phyloP scores from a whole-genome alignment of 2,888 invertebrate genomes.

The Cacoxenus indagator region DNA sequence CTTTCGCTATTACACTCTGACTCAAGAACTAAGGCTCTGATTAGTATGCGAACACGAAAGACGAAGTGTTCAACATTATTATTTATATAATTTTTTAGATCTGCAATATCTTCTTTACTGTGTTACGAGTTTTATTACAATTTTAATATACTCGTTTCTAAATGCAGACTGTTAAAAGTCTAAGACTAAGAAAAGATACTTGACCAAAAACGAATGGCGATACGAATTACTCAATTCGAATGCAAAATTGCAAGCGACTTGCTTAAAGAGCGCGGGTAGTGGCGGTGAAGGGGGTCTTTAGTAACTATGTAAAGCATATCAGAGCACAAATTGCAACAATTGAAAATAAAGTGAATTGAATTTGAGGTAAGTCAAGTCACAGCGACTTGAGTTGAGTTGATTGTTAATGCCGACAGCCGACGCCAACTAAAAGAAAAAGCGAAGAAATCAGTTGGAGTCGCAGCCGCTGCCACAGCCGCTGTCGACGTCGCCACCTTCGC shows the following conservation, averaged over 20 bases:
- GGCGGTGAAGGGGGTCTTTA: neutral
- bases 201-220: neutral
- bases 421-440: neutral
- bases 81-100: too few relatives aligned
- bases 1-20: too few relatives aligned
- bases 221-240: slow-evolving; percentile 55
- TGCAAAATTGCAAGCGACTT: neutral
- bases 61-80: too few relatives aligned
- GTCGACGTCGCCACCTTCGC: slow-evolving; percentile 28
- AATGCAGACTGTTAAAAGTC: neutral
- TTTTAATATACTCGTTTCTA: too few relatives aligned
- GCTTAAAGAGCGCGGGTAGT: neutral
- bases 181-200: neutral
- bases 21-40: too few relatives aligned
- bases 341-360: slow-evolving; percentile 14
- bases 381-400: neutral
- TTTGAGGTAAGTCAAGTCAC: neutral
- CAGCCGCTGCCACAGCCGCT: neutral
- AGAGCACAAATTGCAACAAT: slow-evolving; percentile 18
- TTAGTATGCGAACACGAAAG: too few relatives aligned
- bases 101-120: too few relatives aligned
- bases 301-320: slow-evolving; percentile 4
- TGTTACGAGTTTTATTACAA: too few relatives aligned
- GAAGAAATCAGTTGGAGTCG: neutral
- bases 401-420: neutral